Conservation (phyloP, 2,113 vertebrate genomes). For the Otus sunia region DNA sequence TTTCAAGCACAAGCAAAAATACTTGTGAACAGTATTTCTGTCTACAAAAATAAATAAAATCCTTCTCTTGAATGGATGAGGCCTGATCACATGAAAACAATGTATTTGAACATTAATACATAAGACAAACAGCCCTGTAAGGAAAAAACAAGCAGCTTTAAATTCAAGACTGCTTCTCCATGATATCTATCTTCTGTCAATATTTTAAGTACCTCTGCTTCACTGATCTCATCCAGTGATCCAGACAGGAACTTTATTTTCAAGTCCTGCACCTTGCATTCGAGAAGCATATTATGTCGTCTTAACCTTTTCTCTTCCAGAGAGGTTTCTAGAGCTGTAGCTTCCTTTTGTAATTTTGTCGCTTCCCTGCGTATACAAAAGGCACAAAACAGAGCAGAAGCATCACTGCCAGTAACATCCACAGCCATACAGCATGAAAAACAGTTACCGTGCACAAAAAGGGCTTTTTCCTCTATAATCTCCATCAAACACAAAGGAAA, state of each 20-base stretch:
- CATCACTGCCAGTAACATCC: background rate
- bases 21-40: background rate
- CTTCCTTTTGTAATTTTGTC: conserved; percentile 81
- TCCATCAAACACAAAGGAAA: background rate
- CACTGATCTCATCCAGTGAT: conserved; percentile 85
- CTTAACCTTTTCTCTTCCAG: conserved; percentile 84
- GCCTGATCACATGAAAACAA: background rate
- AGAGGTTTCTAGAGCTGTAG: conserved; percentile 73
- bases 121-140: background rate
- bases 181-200: background rate
- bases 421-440: background rate
- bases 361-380: conserved; percentile 74
- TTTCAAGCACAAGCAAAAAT: background rate
- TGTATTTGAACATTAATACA: background rate
- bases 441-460: background rate
- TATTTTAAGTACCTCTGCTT: conserved; percentile 78
- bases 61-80: background rate
- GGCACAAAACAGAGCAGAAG: background rate
- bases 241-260: conserved; percentile 80
- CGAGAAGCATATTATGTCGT: conserved; percentile 87
- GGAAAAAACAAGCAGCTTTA: background rate
- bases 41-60: background rate
- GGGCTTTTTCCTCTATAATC: background rate
- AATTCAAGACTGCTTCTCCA: background rate
- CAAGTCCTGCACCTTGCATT: conserved; percentile 86